Evolutionary conservation across 2,113 vertebrate species (phyloP).

Genomic region (Upupa epops): DNA sequence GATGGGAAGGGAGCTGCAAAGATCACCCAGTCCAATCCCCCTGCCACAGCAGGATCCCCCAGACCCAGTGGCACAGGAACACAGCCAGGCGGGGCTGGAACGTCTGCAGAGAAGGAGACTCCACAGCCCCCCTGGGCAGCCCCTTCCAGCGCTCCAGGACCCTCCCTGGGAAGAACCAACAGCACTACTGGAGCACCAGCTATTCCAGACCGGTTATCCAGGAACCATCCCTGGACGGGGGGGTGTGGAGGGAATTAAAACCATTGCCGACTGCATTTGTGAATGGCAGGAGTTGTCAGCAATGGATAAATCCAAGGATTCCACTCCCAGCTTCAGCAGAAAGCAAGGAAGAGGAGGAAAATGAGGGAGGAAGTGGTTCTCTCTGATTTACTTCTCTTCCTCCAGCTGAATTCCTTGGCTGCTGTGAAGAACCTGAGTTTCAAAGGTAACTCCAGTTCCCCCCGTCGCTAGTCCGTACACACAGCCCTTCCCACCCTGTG

Average conservation of each 20-base stretch:
- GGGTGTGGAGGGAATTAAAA: too few species aligned
- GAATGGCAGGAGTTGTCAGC: neutral
- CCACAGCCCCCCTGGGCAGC: too few species aligned
- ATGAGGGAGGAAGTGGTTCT: neutral
- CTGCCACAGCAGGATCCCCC: too few species aligned
- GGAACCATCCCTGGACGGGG: neutral
- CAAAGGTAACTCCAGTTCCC: conserved; percentile 33
- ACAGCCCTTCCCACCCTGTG: conserved; percentile 30
- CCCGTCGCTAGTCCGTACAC: neutral
- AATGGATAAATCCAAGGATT: neutral
- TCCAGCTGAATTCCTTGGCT: conserved; percentile 46
- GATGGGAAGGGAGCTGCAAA: too few species aligned
- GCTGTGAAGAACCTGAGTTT: conserved; percentile 21
- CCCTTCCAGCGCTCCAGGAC: too few species aligned
- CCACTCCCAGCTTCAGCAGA: neutral
- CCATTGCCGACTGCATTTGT: neutral
- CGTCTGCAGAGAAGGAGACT: too few species aligned
- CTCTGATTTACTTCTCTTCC: neutral
- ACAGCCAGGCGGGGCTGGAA: too few species aligned
- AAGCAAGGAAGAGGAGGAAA: neutral
- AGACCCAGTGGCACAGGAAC: too few species aligned
- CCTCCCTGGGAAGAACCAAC: too few species aligned
- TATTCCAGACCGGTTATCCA: neutral
- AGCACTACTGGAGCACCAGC: neutral
- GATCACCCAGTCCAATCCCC: too few species aligned